A percentile compares a stretch with the other conserved stretches of the same genome.
These are phyloP conservation scores for Phyto melanocephala DNA, from an alignment of 2,888 invertebrate species.

Conservation along the genomic window DNA sequence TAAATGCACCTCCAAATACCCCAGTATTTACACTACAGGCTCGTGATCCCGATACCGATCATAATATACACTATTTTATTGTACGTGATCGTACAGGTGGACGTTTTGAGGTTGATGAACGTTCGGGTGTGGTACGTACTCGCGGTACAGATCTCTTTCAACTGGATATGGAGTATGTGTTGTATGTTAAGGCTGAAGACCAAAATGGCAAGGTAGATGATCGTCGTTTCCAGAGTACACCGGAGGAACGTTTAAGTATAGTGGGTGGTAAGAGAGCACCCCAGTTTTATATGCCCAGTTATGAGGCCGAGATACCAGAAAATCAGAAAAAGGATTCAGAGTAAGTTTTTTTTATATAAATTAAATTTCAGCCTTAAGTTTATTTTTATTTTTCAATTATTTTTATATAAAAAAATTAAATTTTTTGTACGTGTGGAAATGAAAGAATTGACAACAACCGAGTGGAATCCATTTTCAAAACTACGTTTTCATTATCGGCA, in stretches of 20 bases:
- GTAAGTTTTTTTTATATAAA: slow-evolving; percentile 82
- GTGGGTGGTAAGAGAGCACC: slow-evolving; percentile 98
- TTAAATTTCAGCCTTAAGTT: neutral
- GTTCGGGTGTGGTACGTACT: slow-evolving; percentile 94
- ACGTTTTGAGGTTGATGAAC: slow-evolving; percentile 90
- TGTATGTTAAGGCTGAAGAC: slow-evolving; percentile 97
- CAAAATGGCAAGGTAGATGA: slow-evolving; percentile 96
- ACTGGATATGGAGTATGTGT: slow-evolving; percentile 96
- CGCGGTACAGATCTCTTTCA: slow-evolving; percentile 95
- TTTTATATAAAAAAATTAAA: too few species aligned
- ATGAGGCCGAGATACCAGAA: slow-evolving; percentile 97
- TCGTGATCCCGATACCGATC: slow-evolving; percentile 96
- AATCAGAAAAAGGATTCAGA: slow-evolving; percentile 98
- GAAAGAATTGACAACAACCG: too few species aligned
- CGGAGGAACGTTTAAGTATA: slow-evolving; percentile 94
- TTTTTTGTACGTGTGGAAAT: too few species aligned
- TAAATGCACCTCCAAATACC: slow-evolving; percentile 96
- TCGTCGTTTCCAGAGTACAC: slow-evolving; percentile 92
- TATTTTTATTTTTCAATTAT: neutral
- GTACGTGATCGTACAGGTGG: slow-evolving; percentile 92
- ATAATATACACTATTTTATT: slow-evolving; percentile 97
- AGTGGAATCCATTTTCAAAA: too few species aligned
- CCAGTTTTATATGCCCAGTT: slow-evolving; percentile 97
- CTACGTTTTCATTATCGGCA: too few species aligned
- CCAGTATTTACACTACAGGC: slow-evolving; percentile 98